Conservation (phyloP, 2,113 vertebrate species). For the Lasiurus borealis region DNA sequence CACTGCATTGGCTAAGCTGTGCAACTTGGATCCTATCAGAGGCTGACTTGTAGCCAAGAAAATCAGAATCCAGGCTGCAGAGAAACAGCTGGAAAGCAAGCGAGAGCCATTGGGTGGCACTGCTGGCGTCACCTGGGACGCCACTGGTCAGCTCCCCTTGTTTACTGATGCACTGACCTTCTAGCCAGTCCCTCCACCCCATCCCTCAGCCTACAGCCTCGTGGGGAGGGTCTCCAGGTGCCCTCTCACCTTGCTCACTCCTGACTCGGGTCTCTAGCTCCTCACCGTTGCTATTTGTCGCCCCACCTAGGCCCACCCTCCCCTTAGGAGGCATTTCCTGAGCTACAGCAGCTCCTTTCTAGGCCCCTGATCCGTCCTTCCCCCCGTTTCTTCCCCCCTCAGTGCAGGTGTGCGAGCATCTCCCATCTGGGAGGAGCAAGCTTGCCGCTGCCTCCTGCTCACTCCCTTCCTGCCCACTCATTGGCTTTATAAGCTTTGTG, state of each 20-base stretch:
- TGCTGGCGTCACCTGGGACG: background rate
- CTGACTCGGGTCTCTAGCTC: background rate
- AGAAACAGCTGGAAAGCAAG: background rate
- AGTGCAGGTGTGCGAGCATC: background rate
- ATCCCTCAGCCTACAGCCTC: background rate
- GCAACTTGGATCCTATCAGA: background rate
- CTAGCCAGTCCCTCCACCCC: background rate
- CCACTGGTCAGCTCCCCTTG: background rate
- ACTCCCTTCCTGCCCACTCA: too few relatives aligned
- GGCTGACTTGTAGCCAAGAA: background rate
- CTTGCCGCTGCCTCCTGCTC: background rate
- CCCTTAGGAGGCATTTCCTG: background rate
- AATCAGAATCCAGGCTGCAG: background rate
- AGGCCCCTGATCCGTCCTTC: background rate
- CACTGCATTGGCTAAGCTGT: background rate
- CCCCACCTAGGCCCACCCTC: background rate
- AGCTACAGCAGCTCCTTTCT: background rate
- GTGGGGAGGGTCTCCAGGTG: too few relatives aligned
- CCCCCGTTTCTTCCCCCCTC: background rate
- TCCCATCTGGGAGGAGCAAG: background rate
- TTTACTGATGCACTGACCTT: background rate
- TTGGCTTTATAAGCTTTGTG: background rate
- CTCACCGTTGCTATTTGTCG: background rate
- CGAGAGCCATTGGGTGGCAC: fast-evolving
- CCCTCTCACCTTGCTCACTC: background rate